Evolutionary conservation across 2,888 invertebrate genomes (phyloP), one percentile per base, ranked within the genome.

Genomic region (Odontomyia ornata): DNA sequence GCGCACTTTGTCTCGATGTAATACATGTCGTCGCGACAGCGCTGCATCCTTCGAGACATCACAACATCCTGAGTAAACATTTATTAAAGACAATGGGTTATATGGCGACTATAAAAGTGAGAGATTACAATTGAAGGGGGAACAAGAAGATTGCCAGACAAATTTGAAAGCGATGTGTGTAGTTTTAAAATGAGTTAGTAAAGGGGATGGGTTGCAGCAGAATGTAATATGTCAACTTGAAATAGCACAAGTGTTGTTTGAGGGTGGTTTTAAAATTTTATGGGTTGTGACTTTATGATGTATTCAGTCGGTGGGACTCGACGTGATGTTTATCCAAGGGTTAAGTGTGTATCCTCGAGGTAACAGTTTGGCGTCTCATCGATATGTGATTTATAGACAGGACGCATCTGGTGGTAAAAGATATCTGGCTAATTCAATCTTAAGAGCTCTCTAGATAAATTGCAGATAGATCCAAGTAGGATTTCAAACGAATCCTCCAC

Each of bases 21-120:
- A 60, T 60, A 23, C 25, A 25, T 25, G 18, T 18, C 60, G 21
- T 25, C 60, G 60, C 21, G 60, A 21, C 21, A 21, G 25, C 60
- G 23, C 15, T 25, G 25, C 7, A 25, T 13, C 60, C 15, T 1
- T 15, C 60, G 27, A n/a, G 65, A 21, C 30, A 18, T n/a, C n/a
- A n/a, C 36, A 65, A 27, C 13, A 28, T 69, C 47, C 69, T 69
- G 23, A 43, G 69, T 69, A 69, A 69, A 69, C 69, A 69, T 46
- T 47, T 21, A 30, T 69, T 69, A 21, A 23, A 36, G 36, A 36
- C 28, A 43, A 47, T 46, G 69, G 69, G 46, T n/a, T n/a, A n/a
- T n/a, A 43, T 15, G 21, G 23, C 18, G 46, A 15, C n/a, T 23
- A 25, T 46, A 30, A 23, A 36, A 21, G 15, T 13, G 23, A 4